phyloP scores from a whole-genome alignment of 2,888 invertebrate genomes.

The Zhuqinia jingwanae region DNA sequence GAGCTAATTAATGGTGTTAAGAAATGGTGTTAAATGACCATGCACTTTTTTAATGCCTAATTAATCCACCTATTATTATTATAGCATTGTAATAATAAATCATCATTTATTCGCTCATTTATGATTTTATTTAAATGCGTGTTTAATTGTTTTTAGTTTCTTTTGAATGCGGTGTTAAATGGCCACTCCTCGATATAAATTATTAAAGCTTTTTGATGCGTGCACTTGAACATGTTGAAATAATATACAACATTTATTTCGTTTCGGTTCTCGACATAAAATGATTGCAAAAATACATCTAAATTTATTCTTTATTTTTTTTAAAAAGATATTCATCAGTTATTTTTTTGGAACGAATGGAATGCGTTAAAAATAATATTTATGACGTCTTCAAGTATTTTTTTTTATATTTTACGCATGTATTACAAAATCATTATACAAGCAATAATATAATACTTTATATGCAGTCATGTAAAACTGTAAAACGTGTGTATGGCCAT shows the following conservation, averaged over 20 bases:
- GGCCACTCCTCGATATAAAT: too few relatives aligned
- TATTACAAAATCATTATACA: background rate
- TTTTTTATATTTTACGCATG: background rate
- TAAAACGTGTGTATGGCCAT: background rate
- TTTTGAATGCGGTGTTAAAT: too few relatives aligned
- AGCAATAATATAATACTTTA: background rate
- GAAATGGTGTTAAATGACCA: conserved; percentile 6
- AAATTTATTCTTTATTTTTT: background rate
- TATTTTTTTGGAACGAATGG: conserved; percentile 2
- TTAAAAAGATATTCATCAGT: background rate
- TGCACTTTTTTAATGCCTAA: background rate
- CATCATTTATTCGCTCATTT: background rate
- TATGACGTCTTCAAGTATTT: conserved; percentile 1
- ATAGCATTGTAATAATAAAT: too few relatives aligned
- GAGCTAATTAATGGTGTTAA: conserved; percentile 7
- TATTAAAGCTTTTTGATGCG: too few relatives aligned
- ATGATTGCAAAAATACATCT: background rate
- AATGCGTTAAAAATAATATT: conserved; percentile 14
- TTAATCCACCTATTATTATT: too few relatives aligned
- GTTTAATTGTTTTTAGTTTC: too few relatives aligned
- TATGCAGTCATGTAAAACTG: background rate
- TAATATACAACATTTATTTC: too few relatives aligned
- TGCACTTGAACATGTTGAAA: too few relatives aligned
- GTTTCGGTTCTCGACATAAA: too few relatives aligned
- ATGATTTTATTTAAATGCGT: background rate